Conservation (phyloP, 2,113 vertebrate species). For the Ceyx margarethae region DNA sequence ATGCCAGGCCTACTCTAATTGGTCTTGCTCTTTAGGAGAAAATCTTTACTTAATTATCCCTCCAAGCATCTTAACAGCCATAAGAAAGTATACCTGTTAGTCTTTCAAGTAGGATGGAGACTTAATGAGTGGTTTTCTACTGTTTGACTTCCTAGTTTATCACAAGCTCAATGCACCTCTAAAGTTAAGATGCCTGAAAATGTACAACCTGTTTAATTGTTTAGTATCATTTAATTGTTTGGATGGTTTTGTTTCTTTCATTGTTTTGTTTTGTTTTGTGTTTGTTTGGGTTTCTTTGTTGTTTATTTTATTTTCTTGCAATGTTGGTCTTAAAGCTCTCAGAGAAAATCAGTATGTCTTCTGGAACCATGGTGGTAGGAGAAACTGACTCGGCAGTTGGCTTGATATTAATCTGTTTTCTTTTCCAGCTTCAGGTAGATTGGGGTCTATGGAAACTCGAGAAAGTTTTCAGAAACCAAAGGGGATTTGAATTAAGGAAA, state of each 20-base stretch:
- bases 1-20: slow-evolving; percentile 8
- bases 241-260: no score
- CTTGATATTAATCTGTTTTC: neutral
- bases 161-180: neutral
- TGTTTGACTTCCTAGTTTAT: slow-evolving; percentile 33
- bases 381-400: neutral
- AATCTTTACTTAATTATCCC: slow-evolving; percentile 56
- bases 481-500: neutral
- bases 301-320: neutral
- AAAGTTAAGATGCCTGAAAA: slow-evolving; percentile 23
- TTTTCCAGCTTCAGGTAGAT: neutral
- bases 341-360: neutral
- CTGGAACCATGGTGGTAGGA: neutral
- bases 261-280: no score
- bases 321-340: neutral
- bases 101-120: slow-evolving; percentile 23
- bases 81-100: neutral
- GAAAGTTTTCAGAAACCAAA: neutral
- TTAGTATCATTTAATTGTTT: slow-evolving; percentile 33
- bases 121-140: slow-evolving; percentile 46
- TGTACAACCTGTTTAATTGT: neutral
- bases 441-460: neutral
- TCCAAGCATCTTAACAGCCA: slow-evolving; percentile 49
- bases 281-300: no score
- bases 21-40: slow-evolving; percentile 49